Evolutionary conservation across 2,888 invertebrate species (phyloP).

Genomic region (Dicranocentrus wangi): DNA sequence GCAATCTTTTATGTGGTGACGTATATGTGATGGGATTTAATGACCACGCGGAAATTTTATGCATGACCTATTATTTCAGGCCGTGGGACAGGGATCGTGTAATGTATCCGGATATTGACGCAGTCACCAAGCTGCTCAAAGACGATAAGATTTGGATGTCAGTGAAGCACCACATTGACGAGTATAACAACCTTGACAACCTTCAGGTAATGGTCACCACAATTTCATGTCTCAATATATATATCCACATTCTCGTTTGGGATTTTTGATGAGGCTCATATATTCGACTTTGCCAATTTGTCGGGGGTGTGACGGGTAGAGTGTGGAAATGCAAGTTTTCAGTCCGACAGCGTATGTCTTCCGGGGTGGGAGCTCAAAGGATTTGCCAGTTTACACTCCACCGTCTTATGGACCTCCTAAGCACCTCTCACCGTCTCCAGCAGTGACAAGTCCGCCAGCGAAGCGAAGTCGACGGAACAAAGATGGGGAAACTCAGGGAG

Average conservation of each 20-base stretch:
- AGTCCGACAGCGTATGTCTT: slow-evolving; percentile 76
- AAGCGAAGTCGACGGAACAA: slow-evolving; percentile 65
- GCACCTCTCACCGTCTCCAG: slow-evolving; percentile 26
- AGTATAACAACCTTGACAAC: slow-evolving; percentile 75
- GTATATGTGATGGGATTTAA: too few relatives aligned
- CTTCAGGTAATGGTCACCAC: slow-evolving; percentile 73
- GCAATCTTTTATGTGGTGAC: too few relatives aligned
- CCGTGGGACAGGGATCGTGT: slow-evolving; percentile 80
- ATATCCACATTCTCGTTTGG: too few relatives aligned
- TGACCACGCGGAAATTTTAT: too few relatives aligned
- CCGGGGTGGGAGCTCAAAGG: slow-evolving; percentile 44
- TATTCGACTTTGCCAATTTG: not conserved
- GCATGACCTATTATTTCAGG: too few relatives aligned
- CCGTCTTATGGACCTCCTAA: not conserved
- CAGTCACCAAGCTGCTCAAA: slow-evolving; percentile 77
- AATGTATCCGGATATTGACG: slow-evolving; percentile 81
- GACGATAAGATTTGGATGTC: slow-evolving; percentile 78
- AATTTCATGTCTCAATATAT: not conserved
- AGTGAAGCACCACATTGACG: slow-evolving; percentile 76
- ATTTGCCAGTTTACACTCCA: not conserved
- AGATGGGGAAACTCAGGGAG: slow-evolving; percentile 40
- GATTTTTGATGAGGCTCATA: too few relatives aligned
- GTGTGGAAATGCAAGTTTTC: slow-evolving; percentile 77
- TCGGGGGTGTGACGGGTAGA: too few relatives aligned
- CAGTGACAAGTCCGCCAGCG: slow-evolving; percentile 52